A percentile compares a stretch with the other conserved stretches of the same genome.
These are phyloP conservation scores for Turnix velox DNA, from an alignment of 2,113 vertebrate genomes.

Conservation along the genomic window DNA sequence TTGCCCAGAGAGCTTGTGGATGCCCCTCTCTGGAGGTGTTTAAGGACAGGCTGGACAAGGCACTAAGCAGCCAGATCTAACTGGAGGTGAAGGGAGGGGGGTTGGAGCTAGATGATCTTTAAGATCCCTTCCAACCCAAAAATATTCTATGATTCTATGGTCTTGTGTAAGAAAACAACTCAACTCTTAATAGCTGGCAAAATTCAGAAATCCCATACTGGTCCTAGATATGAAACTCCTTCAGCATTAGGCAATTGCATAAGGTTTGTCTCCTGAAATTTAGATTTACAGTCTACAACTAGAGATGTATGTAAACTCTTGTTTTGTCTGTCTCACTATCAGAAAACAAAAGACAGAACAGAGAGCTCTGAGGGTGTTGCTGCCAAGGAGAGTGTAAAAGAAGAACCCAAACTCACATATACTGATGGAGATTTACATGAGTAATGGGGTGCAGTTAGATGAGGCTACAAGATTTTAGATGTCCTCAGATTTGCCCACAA, in stretches of 20 bases:
- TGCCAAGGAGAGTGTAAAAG: background rate
- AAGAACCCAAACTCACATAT: background rate
- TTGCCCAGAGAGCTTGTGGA: too few species aligned
- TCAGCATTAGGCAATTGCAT: background rate
- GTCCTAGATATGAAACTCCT: background rate
- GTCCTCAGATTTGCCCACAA: background rate
- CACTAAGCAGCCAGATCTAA: too few species aligned
- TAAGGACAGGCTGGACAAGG: too few species aligned
- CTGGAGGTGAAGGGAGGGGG: too few species aligned
- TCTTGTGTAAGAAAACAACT: background rate
- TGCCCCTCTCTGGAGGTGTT: too few species aligned
- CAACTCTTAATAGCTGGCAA: background rate
- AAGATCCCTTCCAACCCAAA: too few species aligned
- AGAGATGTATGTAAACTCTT: background rate
- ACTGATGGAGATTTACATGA: background rate
- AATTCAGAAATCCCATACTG: background rate
- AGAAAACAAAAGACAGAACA: background rate
- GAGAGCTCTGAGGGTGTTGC: background rate
- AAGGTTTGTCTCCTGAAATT: background rate
- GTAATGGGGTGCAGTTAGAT: background rate
- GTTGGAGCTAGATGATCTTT: too few species aligned
- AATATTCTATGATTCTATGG: too few species aligned
- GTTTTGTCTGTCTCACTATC: background rate
- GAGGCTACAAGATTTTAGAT: background rate
- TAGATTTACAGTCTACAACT: background rate